These are phyloP conservation scores for Trinectes maculatus DNA, from an alignment of 2,113 vertebrate genomes.

Conservation along the genomic window DNA sequence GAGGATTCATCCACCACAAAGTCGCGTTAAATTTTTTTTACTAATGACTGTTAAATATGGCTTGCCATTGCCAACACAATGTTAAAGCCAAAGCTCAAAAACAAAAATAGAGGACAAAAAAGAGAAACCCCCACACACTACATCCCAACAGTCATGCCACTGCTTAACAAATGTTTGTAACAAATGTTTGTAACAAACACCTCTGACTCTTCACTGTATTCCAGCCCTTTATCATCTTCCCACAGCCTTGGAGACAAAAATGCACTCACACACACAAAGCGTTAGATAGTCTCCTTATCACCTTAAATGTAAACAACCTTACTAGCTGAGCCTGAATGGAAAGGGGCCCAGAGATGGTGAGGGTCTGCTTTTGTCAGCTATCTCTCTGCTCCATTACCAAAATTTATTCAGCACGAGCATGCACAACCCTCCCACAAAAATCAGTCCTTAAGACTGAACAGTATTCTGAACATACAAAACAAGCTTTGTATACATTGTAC, in stretches of 20 bases:
- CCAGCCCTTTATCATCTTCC: conserved; percentile 32
- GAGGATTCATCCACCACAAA: background rate
- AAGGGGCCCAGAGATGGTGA: background rate
- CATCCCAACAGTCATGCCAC: conserved; percentile 28
- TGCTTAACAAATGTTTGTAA: conserved; percentile 39
- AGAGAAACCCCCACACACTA: background rate
- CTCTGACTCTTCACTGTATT: conserved; percentile 46
- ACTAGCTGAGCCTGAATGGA: conserved; percentile 27
- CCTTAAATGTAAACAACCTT: conserved; percentile 33
- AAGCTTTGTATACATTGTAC: conserved; percentile 74
- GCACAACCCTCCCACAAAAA: conserved; percentile 48
- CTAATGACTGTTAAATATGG: conserved; percentile 23
- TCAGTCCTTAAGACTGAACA: conserved; percentile 64
- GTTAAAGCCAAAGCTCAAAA: background rate
- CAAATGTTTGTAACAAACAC: too few species aligned
- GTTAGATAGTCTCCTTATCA: conserved; percentile 26
- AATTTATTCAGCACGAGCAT: conserved; percentile 64
- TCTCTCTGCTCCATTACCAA: conserved; percentile 58
- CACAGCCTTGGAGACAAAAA: conserved; percentile 37
- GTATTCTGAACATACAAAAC: conserved; percentile 73
- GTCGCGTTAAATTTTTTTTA: conserved; percentile 14
- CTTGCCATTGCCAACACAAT: background rate
- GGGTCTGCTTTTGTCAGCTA: conserved; percentile 59
- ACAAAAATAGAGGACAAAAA: background rate
- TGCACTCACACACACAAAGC: conserved; percentile 36